Conservation (phyloP, 2,797 vertebrate genomes). For the Coracias cyanogaster region DNA sequence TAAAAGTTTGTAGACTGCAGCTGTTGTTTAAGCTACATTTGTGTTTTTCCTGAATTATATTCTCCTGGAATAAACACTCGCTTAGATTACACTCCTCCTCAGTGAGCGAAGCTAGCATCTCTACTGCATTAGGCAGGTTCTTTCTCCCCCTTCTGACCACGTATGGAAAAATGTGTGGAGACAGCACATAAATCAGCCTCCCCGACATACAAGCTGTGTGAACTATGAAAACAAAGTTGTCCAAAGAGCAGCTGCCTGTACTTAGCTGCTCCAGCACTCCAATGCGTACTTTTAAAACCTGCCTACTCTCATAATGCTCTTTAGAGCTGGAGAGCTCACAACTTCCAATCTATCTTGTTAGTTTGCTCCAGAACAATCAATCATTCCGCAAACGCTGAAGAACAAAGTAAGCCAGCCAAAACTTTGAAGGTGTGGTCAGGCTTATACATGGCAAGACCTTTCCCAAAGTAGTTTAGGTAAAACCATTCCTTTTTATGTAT, state of each 20-base stretch:
- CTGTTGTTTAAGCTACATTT: neutral
- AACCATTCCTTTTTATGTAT: conserved; percentile 3
- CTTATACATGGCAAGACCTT: neutral
- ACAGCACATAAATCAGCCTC: conserved; percentile 41
- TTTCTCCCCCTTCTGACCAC: conserved; percentile 54
- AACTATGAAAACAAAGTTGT: conserved; percentile 62
- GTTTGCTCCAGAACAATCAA: conserved; percentile 57
- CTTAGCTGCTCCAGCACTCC: conserved; percentile 52
- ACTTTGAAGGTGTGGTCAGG: neutral
- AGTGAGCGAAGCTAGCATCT: conserved; percentile 20
- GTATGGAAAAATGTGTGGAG: conserved; percentile 33
- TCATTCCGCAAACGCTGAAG: conserved; percentile 45
- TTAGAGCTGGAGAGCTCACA: conserved; percentile 41
- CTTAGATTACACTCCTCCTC: conserved; percentile 42
- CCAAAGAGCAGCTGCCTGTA: conserved; percentile 63
- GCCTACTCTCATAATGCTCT: conserved; percentile 6
- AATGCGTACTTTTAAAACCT: conserved; percentile 37
- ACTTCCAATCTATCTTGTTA: conserved; percentile 40
- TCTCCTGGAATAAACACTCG: conserved; percentile 45
- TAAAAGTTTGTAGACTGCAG: neutral
- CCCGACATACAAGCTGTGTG: conserved; percentile 35
- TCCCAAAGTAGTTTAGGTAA: conserved; percentile 20
- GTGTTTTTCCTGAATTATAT: conserved; percentile 18
- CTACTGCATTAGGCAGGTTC: conserved; percentile 58
- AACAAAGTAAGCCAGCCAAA: conserved; percentile 36